Percentiles rank a stretch among this genome's conserved stretches.
Conservation (phyloP, 2,113 vertebrate genomes). For the Microcebus griseorufus region DNA sequence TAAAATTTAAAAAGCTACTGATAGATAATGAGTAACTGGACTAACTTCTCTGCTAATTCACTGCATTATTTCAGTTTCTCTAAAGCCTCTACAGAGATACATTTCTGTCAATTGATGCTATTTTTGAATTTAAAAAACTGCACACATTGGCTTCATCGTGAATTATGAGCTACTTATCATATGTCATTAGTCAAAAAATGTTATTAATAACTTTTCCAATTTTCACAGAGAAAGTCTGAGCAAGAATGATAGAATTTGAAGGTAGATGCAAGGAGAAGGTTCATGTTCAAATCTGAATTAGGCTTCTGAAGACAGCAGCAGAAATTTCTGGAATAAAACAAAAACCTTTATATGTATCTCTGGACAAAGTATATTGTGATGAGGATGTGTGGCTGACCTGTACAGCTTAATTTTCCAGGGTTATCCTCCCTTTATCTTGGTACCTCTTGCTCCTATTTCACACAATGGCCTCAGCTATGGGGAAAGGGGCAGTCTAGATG, state of each 20-base stretch:
- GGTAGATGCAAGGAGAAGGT: background rate
- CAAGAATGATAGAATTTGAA: constrained; percentile 3
- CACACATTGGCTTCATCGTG: background rate
- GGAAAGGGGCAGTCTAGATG: background rate
- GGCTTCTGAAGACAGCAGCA: background rate
- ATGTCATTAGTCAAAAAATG: background rate
- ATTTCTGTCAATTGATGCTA: background rate
- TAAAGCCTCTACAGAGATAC: background rate
- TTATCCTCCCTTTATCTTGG: background rate
- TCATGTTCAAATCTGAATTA: background rate
- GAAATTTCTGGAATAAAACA: constrained; percentile 12
- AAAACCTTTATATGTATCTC: background rate
- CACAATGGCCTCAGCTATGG: background rate
- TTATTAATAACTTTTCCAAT: background rate
- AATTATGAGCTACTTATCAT: background rate
- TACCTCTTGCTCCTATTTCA: background rate
- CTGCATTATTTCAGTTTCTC: background rate
- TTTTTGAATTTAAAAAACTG: background rate
- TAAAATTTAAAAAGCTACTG: background rate
- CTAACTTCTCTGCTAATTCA: background rate
- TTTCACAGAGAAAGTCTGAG: background rate
- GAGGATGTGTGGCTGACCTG: background rate
- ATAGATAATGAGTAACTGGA: background rate
- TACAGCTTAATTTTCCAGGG: background rate
- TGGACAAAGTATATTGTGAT: background rate